Evolutionary conservation across 2,113 vertebrate species (phyloP), one percentile per base, ranked within the genome.

Genomic region (Prunella himalayana): DNA sequence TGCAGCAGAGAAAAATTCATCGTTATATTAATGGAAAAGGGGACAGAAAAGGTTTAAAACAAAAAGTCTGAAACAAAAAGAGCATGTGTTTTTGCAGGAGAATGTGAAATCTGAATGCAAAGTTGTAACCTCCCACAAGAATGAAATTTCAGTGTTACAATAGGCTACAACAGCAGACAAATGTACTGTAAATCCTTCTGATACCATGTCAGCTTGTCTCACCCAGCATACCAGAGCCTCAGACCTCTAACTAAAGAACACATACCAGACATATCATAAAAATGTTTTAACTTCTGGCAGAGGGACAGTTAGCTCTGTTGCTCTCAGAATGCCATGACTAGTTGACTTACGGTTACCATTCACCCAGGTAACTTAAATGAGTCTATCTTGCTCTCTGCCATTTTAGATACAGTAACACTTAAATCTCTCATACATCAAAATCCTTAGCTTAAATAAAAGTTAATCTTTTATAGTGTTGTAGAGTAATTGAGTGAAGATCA

Each of bases 281-380:
- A 78, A 33, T 5, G 7, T 18, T 70, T 70, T 70, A 28, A 56
- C 42, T 70, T 82, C 51, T 65, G 70, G 24, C n/a, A 70, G 42
- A 42, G 27, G 30, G 13, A 8, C 0, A 0, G 25, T n/a, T 56
- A 42, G 56, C 23, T 59, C 18, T 35, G 13, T 33, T 0, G 9
- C 47, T 79, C 60, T 53, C 15, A 66, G 66, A 73, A 54, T n/a
- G 50, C 11, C 14, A 13, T 56, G 23, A 28, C 39, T 44, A 19
- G 20, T 25, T 57, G 37, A 79, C 22, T 23, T 53, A 75, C 28
- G 23, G 33, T 51, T 11, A 60, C 11, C 13, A 37, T 69, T 77
- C 23, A 59, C 0, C 0, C 15, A 47, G 9, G 24, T 53, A 79
- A 53, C 9, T 53, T 44, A 19, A 31, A 65, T 16, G 2, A 45